phyloP scores from a whole-genome alignment of 1,140 invertebrate genomes.

The Drosophila bipectinata region DNA sequence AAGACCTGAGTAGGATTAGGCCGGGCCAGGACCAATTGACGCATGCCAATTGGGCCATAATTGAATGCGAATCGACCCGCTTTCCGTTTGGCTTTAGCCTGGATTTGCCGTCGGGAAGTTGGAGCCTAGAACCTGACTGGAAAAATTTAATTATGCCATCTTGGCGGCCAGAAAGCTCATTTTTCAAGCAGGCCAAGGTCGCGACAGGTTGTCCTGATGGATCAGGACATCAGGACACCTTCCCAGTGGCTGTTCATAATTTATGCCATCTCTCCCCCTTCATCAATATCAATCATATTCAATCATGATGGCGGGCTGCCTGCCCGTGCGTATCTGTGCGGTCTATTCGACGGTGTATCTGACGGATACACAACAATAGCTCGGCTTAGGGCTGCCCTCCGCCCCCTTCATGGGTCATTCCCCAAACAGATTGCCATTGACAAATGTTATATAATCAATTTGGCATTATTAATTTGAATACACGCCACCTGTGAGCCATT shows the following conservation, averaged over 20 bases:
- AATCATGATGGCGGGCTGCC: constrained; percentile 47
- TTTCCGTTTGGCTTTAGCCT: neutral
- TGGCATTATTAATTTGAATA: constrained; percentile 79
- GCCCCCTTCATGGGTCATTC: constrained; percentile 14
- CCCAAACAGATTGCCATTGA: constrained; percentile 66
- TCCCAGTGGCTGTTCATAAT: constrained; percentile 57
- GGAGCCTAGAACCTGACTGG: constrained; percentile 19
- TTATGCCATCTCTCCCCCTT: constrained; percentile 40
- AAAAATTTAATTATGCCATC: constrained; percentile 66
- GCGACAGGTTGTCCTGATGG: constrained; percentile 57
- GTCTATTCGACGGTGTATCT: constrained; percentile 33
- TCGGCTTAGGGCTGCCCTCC: neutral
- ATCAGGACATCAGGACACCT: constrained; percentile 3
- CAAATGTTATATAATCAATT: constrained; percentile 78
- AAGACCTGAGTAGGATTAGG: neutral
- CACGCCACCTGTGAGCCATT: constrained; percentile 49
- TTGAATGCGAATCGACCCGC: constrained; percentile 30
- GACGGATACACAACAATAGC: constrained; percentile 48
- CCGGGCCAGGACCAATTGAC: constrained; percentile 22
- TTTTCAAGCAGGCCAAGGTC: constrained; percentile 59
- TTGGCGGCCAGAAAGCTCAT: constrained; percentile 58
- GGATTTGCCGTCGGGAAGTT: neutral
- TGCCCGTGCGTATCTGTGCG: constrained; percentile 15
- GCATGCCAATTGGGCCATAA: constrained; percentile 40
- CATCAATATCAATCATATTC: constrained; percentile 73